A percentile compares a stretch with the other conserved stretches of the same genome.
Conservation (phyloP, 2,113 vertebrate genomes). For the Oncorhynchus nerka region DNA sequence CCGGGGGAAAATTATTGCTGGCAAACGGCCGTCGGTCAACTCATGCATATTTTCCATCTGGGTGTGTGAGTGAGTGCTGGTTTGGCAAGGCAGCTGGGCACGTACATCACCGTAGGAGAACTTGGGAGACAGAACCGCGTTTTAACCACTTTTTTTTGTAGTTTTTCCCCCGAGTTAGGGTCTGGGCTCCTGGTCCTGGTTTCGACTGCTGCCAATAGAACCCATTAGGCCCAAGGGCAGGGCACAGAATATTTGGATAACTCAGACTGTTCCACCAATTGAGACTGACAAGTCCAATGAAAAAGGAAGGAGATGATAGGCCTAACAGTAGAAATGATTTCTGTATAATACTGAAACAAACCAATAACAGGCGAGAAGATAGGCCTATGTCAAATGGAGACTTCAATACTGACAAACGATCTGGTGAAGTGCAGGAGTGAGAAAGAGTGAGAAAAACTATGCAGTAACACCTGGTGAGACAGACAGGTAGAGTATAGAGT, state of each 20-base stretch:
- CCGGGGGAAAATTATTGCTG: constrained; percentile 33
- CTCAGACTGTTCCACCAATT: background rate
- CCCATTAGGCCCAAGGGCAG: background rate
- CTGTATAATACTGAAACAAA: background rate
- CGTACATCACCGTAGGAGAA: constrained; percentile 14
- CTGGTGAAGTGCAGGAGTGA: background rate
- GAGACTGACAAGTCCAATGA: background rate
- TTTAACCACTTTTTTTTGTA: constrained; percentile 35
- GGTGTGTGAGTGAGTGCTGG: constrained; percentile 1
- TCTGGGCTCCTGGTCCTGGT: constrained; percentile 8
- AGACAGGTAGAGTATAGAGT: background rate
- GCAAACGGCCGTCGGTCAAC: constrained; percentile 36
- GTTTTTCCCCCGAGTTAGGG: background rate
- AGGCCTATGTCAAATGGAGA: background rate
- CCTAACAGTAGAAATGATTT: background rate
- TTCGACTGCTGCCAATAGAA: background rate
- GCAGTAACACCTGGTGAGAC: no score
- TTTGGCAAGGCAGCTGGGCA: constrained; percentile 11
- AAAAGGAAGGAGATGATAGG: background rate
- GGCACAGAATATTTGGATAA: background rate
- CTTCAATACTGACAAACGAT: background rate
- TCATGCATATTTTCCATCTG: constrained; percentile 32
- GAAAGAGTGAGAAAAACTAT: background rate
- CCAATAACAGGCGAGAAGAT: background rate
- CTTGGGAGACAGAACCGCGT: constrained; percentile 13